phyloP scores from a whole-genome alignment of 2,797 vertebrate genomes.

The Spea hammondii region DNA sequence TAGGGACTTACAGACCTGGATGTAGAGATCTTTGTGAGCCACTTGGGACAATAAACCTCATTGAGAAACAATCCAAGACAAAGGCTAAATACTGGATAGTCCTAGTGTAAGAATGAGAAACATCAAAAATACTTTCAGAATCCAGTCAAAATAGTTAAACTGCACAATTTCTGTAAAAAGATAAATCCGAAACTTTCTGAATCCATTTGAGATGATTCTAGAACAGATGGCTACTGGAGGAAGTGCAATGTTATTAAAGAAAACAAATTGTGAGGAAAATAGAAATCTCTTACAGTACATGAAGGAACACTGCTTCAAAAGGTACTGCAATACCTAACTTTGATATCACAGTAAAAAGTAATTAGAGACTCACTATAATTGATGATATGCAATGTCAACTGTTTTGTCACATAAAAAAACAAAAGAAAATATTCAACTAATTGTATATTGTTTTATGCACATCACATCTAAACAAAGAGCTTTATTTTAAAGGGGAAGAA shows the following conservation, averaged over 20 bases:
- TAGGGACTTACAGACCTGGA: too few relatives aligned
- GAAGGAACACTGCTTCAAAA: neutral
- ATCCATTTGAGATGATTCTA: conserved; percentile 41
- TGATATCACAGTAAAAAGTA: conserved; percentile 11
- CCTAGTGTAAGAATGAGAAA: neutral
- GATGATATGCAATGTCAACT: neutral
- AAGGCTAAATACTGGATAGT: too few relatives aligned
- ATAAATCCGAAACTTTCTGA: conserved; percentile 29
- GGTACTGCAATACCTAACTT: conserved; percentile 10
- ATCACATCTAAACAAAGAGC: neutral
- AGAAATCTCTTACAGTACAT: conserved; percentile 12
- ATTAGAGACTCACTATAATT: conserved; percentile 8
- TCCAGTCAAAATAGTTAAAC: conserved; percentile 41
- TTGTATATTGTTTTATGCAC: neutral
- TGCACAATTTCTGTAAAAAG: conserved; percentile 30
- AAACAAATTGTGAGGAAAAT: conserved; percentile 37
- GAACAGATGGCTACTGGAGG: conserved; percentile 46
- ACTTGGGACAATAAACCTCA: too few relatives aligned
- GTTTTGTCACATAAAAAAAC: neutral
- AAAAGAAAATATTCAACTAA: neutral
- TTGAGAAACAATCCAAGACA: too few relatives aligned
- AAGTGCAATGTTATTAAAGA: conserved; percentile 36
- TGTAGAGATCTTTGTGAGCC: too few relatives aligned
- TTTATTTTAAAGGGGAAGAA: too few relatives aligned
- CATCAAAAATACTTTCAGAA: conserved; percentile 11